phyloP scores from a whole-genome alignment of 53 echinoderm and acorn worm species.

The Astropecten irregularis region DNA sequence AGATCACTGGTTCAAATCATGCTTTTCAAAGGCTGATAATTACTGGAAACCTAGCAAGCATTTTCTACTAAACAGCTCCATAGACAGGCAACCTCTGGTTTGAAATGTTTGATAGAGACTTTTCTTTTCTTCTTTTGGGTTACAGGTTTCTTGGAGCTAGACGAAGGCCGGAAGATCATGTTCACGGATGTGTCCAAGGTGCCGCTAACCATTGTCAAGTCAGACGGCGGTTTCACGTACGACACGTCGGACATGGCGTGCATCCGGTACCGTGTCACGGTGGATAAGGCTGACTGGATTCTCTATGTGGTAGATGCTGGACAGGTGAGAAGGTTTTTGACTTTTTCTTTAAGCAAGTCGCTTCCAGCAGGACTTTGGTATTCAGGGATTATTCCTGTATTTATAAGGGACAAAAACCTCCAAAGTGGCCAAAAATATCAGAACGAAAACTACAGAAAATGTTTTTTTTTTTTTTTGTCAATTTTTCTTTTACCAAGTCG shows the following conservation, averaged over 20 bases:
- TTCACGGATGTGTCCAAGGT: conserved; percentile 73
- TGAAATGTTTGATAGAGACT: too few relatives aligned
- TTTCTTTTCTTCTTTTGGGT: too few relatives aligned
- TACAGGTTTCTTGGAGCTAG: conserved; percentile 69
- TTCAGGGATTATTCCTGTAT: not conserved
- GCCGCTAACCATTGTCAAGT: conserved; percentile 89
- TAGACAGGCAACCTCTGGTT: too few relatives aligned
- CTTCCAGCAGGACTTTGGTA: not conserved
- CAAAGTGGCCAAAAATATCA: too few relatives aligned
- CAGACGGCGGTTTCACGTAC: conserved; percentile 93
- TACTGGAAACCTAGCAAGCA: too few relatives aligned
- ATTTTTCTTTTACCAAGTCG: too few relatives aligned
- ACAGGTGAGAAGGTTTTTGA: conserved; percentile 60
- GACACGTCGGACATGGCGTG: conserved; percentile 95
- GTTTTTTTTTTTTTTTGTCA: too few relatives aligned
- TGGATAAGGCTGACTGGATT: conserved; percentile 84
- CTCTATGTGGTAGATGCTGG: conserved; percentile 87
- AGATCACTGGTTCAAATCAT: too few relatives aligned
- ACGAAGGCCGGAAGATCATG: conserved; percentile 93
- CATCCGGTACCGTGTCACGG: conserved; percentile 69
- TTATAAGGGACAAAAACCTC: too few relatives aligned
- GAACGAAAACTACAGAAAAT: too few relatives aligned
- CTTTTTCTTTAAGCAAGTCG: not conserved
- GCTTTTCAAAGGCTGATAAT: not conserved
- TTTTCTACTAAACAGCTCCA: too few relatives aligned